Percentiles rank a stretch among this genome's conserved stretches.
These are phyloP conservation scores for Tromatobia lineatoria DNA, from an alignment of 2,888 invertebrate species.

Conservation along the genomic window DNA sequence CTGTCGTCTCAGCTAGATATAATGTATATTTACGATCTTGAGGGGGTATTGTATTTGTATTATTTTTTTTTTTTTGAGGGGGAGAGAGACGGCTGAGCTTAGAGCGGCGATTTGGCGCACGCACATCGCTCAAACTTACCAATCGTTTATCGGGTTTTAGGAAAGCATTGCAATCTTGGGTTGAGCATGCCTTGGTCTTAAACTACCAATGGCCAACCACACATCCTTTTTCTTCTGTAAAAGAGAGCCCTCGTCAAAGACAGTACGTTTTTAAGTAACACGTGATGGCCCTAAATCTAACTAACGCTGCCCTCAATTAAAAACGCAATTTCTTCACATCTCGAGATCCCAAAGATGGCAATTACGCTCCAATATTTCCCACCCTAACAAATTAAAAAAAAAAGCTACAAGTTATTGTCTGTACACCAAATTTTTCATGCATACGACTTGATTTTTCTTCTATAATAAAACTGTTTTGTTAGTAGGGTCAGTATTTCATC, in stretches of 20 bases:
- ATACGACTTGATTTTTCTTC: neutral
- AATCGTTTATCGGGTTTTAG: conserved; percentile 84
- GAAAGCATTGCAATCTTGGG: conserved; percentile 85
- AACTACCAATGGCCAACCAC: conserved; percentile 85
- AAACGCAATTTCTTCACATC: conserved; percentile 12
- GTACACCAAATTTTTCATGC: conserved; percentile 19
- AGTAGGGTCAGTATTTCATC: conserved; percentile 30
- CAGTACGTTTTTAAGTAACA: conserved; percentile 82
- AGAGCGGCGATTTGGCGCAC: conserved; percentile 78
- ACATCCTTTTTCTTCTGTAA: conserved; percentile 85
- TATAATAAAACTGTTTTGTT: conserved; percentile 2
- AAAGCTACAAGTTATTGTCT: conserved; percentile 5
- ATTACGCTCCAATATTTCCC: no score
- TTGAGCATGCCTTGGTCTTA: conserved; percentile 85
- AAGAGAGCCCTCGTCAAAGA: conserved; percentile 85
- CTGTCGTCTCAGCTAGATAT: conserved; percentile 70
- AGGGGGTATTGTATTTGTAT: conserved; percentile 35
- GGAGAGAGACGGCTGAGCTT: conserved; percentile 78
- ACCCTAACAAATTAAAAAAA: neutral
- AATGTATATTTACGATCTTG: conserved; percentile 51
- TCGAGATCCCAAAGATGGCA: conserved; percentile 1
- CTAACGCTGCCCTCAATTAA: conserved; percentile 42
- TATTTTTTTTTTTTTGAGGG: conserved; percentile 50
- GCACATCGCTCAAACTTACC: conserved; percentile 84
- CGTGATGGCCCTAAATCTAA: conserved; percentile 80